Percentiles rank a stretch among this genome's conserved stretches.
Conservation (phyloP, 2,113 vertebrate genomes). For the Poecile atricapillus region DNA sequence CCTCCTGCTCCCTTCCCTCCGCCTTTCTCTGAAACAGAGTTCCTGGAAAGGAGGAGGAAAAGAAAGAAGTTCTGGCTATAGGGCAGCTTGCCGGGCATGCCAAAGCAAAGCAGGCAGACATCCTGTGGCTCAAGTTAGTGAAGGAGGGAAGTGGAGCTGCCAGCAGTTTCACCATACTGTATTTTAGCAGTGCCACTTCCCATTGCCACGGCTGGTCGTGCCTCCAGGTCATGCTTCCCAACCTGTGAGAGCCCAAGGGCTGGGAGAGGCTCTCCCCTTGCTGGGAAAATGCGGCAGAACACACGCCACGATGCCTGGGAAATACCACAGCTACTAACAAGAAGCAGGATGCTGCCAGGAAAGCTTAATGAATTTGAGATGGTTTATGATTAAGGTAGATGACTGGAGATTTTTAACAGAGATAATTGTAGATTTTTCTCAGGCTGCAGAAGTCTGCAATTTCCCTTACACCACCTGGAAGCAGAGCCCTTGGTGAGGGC, state of each 20-base stretch:
- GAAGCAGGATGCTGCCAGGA: not conserved
- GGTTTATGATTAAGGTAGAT: not conserved
- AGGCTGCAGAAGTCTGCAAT: not conserved
- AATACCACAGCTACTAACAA: not conserved
- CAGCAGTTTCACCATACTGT: not conserved
- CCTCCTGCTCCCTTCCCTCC: not conserved
- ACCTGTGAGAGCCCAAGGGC: not conserved
- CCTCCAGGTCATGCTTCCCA: rapidly evolving
- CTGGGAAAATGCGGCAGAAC: not conserved
- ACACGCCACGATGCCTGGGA: rapidly evolving
- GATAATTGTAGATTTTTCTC: not conserved
- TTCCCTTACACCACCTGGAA: not conserved
- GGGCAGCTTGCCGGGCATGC: not conserved
- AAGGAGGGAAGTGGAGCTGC: not conserved
- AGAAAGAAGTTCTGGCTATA: not conserved
- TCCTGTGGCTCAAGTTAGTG: not conserved
- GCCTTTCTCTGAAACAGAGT: not conserved
- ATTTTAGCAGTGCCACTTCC: not conserved
- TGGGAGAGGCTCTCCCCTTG: rapidly evolving
- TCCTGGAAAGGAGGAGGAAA: not conserved
- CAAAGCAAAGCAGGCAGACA: slow-evolving; percentile 4
- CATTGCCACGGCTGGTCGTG: not conserved
- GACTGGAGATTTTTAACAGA: not conserved
- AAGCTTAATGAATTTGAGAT: not conserved
- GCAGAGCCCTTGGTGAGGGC: not conserved